phyloP scores from a whole-genome alignment of 2,113 vertebrate species.

The Plestiodon gilberti region DNA sequence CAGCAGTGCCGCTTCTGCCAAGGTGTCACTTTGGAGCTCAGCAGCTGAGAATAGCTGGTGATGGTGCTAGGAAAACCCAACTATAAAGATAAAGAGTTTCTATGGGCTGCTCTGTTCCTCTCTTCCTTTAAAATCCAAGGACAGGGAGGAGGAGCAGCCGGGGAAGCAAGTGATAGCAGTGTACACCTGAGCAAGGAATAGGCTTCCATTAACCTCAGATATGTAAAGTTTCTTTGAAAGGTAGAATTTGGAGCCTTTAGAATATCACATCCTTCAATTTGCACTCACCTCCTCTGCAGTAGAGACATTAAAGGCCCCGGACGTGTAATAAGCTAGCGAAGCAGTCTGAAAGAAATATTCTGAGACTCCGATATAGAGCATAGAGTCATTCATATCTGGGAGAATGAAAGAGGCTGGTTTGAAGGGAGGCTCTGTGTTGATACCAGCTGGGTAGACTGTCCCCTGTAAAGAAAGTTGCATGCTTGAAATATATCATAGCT shows the following conservation, averaged over 20 bases:
- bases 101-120: no score
- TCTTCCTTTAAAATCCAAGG: no score
- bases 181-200: background rate
- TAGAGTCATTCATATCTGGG: constrained; percentile 54
- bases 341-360: constrained; percentile 74
- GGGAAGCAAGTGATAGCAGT: no score
- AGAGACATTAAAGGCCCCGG: constrained; percentile 70
- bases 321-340: constrained; percentile 66
- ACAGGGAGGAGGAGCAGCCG: no score
- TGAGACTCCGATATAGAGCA: constrained; percentile 74
- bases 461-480: constrained; percentile 60
- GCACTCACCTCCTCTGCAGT: constrained; percentile 71
- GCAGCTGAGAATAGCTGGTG: no score
- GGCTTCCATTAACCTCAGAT: background rate
- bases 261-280: background rate
- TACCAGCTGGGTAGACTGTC: constrained; percentile 57
- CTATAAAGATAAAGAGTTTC: no score
- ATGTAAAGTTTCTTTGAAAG: background rate
- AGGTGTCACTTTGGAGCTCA: no score
- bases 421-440: constrained; percentile 42
- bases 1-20: no score
- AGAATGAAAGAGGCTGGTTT: constrained; percentile 58
- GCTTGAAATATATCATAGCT: background rate
- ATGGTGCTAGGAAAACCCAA: no score
- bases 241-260: background rate